Percentiles rank a stretch among this genome's conserved stretches.
These are phyloP conservation scores for Rugalucina vietnamica DNA, from an alignment of 2,888 invertebrate genomes.

Conservation along the genomic window DNA sequence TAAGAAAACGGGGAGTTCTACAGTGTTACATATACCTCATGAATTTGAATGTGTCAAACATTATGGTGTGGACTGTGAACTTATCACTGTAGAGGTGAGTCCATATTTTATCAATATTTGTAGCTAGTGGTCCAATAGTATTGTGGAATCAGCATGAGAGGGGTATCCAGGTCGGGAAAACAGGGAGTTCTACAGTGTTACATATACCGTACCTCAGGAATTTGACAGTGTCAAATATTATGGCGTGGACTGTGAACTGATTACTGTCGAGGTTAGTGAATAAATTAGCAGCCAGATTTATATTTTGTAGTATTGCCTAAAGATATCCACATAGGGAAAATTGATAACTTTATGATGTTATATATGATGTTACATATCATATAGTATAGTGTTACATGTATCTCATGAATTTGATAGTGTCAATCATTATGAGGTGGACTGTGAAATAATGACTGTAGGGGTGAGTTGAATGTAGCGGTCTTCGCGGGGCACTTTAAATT, in stretches of 20 bases:
- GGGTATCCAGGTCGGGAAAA: slow-evolving; percentile 92
- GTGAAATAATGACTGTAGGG: too few relatives aligned
- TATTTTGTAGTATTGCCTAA: too few relatives aligned
- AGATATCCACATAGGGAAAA: too few relatives aligned
- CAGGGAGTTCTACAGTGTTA: slow-evolving; percentile 91
- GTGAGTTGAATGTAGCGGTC: too few relatives aligned
- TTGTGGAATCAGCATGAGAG: slow-evolving; percentile 93
- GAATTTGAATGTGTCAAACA: slow-evolving; percentile 89
- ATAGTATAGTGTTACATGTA: too few relatives aligned
- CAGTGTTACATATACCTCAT: slow-evolving; percentile 90
- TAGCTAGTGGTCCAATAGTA: slow-evolving; percentile 89
- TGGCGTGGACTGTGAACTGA: slow-evolving; percentile 73
- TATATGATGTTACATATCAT: too few relatives aligned
- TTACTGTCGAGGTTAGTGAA: slow-evolving; percentile 78
- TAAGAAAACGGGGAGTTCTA: slow-evolving; percentile 91
- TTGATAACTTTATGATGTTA: too few relatives aligned
- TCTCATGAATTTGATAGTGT: too few relatives aligned
- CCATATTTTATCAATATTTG: too few relatives aligned
- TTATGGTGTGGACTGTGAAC: slow-evolving; percentile 74
- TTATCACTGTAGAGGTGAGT: slow-evolving; percentile 78
- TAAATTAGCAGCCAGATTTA: too few relatives aligned
- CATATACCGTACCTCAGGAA: slow-evolving; percentile 90
- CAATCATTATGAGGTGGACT: too few relatives aligned
- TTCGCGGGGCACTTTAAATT: too few relatives aligned
- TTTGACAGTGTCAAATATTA: slow-evolving; percentile 88